phyloP scores from a whole-genome alignment of 1,140 invertebrate genomes.

The Drosophila oshimai region DNA sequence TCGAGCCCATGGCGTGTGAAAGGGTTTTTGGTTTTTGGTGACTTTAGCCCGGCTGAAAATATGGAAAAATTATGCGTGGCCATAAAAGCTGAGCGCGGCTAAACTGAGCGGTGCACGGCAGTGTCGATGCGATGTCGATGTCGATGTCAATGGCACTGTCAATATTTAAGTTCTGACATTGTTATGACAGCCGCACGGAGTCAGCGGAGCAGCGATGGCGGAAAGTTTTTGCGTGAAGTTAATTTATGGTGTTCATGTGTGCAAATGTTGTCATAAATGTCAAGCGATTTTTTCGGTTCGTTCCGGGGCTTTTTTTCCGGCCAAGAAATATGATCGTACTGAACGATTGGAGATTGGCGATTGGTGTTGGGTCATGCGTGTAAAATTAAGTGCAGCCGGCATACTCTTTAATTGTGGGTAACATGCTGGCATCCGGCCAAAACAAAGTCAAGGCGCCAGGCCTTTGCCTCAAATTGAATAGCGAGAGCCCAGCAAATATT shows the following conservation, averaged over 20 bases:
- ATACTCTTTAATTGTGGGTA: slow-evolving; percentile 17
- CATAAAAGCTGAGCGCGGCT: slow-evolving; percentile 63
- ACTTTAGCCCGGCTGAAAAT: slow-evolving; percentile 67
- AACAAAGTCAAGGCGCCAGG: slow-evolving; percentile 1
- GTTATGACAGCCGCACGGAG: slow-evolving; percentile 53
- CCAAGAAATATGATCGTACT: slow-evolving; percentile 47
- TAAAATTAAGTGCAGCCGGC: slow-evolving; percentile 30
- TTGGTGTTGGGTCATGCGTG: slow-evolving; percentile 34
- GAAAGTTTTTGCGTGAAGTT: slow-evolving; percentile 63
- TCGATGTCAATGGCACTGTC: slow-evolving; percentile 68
- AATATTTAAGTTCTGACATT: slow-evolving; percentile 81
- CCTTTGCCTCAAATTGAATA: neutral
- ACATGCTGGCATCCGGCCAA: slow-evolving; percentile 14
- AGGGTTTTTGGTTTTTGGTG: slow-evolving; percentile 58
- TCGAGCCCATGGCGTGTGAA: slow-evolving; percentile 25
- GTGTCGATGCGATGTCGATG: slow-evolving; percentile 23
- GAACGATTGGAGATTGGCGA: slow-evolving; percentile 17
- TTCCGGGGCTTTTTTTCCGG: slow-evolving; percentile 23
- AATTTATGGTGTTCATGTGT: slow-evolving; percentile 79
- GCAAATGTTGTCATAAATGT: slow-evolving; percentile 79
- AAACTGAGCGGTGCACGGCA: slow-evolving; percentile 42
- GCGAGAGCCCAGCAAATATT: slow-evolving; percentile 26
- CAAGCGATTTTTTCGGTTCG: slow-evolving; percentile 48
- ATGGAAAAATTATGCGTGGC: slow-evolving; percentile 72
- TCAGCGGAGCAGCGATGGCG: slow-evolving; percentile 7